Base-by-base conservation (phyloP, 1,140 invertebrate species). In the Sycophaga agraensis region DNA sequence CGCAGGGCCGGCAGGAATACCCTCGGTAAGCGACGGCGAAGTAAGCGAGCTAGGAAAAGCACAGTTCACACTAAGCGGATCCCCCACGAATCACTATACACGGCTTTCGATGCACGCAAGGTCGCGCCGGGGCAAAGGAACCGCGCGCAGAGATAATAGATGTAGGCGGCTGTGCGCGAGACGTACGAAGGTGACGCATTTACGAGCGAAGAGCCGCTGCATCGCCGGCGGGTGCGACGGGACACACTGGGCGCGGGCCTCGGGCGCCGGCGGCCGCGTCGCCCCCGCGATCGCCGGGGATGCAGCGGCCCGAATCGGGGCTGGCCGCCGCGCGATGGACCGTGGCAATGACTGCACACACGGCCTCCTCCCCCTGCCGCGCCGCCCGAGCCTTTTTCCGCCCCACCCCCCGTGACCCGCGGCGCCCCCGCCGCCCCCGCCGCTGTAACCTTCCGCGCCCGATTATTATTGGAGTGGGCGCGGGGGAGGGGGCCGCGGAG, bases 101-200 rank as follows among this genome's bases (percentile, higher is more conserved):
- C n/a, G n/a, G n/a, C n/a, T n/a, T n/a, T n/a, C n/a, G n/a, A n/a
- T n/a, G n/a, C n/a, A n/a, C n/a, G n/a, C n/a, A n/a, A n/a, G n/a
- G n/a, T n/a, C n/a, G n/a, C n/a, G n/a, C n/a, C n/a, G n/a, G n/a
- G n/a, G n/a, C n/a, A n/a, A n/a, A n/a, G n/a, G n/a, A n/a, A n/a
- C n/a, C n/a, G n/a, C n/a, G n/a, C n/a, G n/a, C n/a, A n/a, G n/a
- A n/a, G n/a, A n/a, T n/a, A n/a, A n/a, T 31, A 11, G 28, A 31
- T 31, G 11, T 31, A 31, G 11, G 28, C 28, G n/a, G n/a, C n/a
- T n/a, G n/a, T n/a, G n/a, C n/a, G n/a, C 17, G 17, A 61, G 51
- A 77, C 74, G 63, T 76, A 76, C 75, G 53, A 74, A 74, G 45
- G 65, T 70, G 68, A 75, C 74, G 64, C 67, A 67, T 70, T 75